These are phyloP conservation scores for Aurelia coerulea DNA, from an alignment of 30 jellyfish, hydroid and myxozoan genomes.

Conservation along the genomic window DNA sequence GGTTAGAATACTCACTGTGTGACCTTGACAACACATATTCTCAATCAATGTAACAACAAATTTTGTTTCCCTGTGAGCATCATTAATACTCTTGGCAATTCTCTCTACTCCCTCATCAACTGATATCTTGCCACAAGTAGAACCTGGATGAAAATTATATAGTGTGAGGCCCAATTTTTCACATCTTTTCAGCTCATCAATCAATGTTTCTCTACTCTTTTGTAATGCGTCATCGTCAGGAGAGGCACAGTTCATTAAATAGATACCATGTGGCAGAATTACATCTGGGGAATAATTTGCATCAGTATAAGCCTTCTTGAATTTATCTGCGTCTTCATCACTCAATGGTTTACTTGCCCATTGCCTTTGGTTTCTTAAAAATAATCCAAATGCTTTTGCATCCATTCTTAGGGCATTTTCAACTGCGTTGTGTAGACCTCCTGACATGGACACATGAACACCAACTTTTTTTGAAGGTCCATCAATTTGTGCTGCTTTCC, in stretches of 20 bases:
- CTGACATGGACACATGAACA: constrained; percentile 53
- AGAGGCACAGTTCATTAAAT: constrained; percentile 64
- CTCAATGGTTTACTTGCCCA: constrained; percentile 57
- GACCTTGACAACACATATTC: constrained; percentile 68
- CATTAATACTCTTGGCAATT: constrained; percentile 59
- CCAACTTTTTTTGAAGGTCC: constrained; percentile 49
- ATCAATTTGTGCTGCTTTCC: too few species aligned
- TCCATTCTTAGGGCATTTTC: constrained; percentile 28
- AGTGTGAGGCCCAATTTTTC: constrained; percentile 50
- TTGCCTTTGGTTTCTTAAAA: constrained; percentile 55
- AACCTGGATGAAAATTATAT: constrained; percentile 70
- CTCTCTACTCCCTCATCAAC: constrained; percentile 51
- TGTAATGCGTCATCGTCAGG: constrained; percentile 37
- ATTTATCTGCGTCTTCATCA: constrained; percentile 59
- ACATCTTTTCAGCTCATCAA: constrained; percentile 66
- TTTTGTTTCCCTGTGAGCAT: constrained; percentile 50
- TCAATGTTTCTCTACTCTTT: constrained; percentile 53
- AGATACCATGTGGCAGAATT: constrained; percentile 55
- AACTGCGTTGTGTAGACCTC: constrained; percentile 63
- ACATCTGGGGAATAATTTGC: constrained; percentile 36
- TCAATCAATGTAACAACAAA: constrained; percentile 47
- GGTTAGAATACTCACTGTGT: constrained; percentile 40
- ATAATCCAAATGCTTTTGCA: constrained; percentile 59
- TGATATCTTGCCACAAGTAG: constrained; percentile 60
- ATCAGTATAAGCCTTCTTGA: constrained; percentile 38